These are phyloP conservation scores for Hyles vespertilio DNA, from an alignment of 1,140 invertebrate species.

Conservation along the genomic window DNA sequence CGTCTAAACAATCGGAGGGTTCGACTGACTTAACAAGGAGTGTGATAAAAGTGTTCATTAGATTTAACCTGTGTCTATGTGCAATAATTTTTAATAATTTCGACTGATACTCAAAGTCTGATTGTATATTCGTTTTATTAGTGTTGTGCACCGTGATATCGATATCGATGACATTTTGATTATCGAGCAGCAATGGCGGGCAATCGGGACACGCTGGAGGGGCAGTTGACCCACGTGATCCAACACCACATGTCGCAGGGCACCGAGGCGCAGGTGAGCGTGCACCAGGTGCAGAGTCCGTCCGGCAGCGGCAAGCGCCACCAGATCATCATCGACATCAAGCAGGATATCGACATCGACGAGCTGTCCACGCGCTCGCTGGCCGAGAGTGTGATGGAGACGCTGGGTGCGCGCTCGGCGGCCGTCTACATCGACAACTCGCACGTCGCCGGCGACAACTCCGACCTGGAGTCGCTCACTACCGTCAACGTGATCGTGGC, in stretches of 20 bases:
- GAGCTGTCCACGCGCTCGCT: slow-evolving; percentile 68
- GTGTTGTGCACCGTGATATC: slow-evolving; percentile 26
- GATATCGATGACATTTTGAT: slow-evolving; percentile 9
- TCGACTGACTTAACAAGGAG: slow-evolving; percentile 21
- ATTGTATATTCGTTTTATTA: slow-evolving; percentile 23
- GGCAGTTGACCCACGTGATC: slow-evolving; percentile 65
- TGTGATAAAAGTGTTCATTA: slow-evolving; percentile 71
- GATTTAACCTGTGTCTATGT: slow-evolving; percentile 26
- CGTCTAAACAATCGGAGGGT: slow-evolving; percentile 33
- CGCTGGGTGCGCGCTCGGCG: slow-evolving; percentile 65
- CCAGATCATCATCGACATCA: slow-evolving; percentile 74
- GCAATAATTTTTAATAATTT: slow-evolving; percentile 41
- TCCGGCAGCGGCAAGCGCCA: slow-evolving; percentile 66
- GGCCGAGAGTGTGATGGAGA: slow-evolving; percentile 73
- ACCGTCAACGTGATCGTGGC: slow-evolving; percentile 72
- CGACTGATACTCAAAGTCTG: slow-evolving; percentile 62
- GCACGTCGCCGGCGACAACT: slow-evolving; percentile 46
- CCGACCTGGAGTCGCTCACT: slow-evolving; percentile 65
- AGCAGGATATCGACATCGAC: slow-evolving; percentile 73
- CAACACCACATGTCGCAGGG: slow-evolving; percentile 61
- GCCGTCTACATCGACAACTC: slow-evolving; percentile 70
- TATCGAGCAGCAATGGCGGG: slow-evolving; percentile 48
- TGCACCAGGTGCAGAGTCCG: slow-evolving; percentile 65
- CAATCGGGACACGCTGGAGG: slow-evolving; percentile 46
- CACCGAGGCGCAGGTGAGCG: slow-evolving; percentile 61